Conservation (phyloP, 2,113 vertebrate genomes). For the Hoplias malabaricus region DNA sequence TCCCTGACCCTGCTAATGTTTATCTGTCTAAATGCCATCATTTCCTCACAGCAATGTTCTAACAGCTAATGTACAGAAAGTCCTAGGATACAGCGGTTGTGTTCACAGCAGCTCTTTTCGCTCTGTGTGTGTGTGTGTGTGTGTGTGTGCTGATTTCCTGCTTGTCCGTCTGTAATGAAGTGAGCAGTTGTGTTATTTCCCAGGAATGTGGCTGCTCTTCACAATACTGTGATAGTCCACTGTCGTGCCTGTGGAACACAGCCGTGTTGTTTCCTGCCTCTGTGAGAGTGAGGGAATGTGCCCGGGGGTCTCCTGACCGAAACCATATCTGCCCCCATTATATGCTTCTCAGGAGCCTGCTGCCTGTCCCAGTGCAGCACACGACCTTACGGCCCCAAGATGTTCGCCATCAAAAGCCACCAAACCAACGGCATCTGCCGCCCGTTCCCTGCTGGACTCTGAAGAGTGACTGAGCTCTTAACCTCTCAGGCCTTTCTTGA, state of each 20-base stretch:
- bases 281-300: background rate
- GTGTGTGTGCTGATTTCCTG: constrained; percentile 26
- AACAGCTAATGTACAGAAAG: too few species aligned
- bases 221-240: constrained; percentile 24
- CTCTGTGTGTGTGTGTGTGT: constrained; percentile 5
- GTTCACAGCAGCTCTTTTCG: background rate
- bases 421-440: constrained; percentile 3
- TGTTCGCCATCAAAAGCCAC: background rate
- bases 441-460: background rate
- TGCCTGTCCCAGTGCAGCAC: background rate
- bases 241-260: constrained; percentile 25
- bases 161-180: constrained; percentile 31
- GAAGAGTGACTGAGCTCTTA: constrained; percentile 12
- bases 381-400: background rate
- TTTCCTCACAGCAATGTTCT: too few species aligned
- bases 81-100: too few species aligned
- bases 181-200: constrained; percentile 34
- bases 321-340: constrained; percentile 7
- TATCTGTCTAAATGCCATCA: too few species aligned
- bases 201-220: constrained; percentile 1
- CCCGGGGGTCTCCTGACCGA: constrained; percentile 1
- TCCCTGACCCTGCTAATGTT: too few species aligned
- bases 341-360: background rate
- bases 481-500: background rate
- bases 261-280: constrained; percentile 25